phyloP scores from a whole-genome alignment of 2,888 invertebrate genomes.

The Heliconius erato region DNA sequence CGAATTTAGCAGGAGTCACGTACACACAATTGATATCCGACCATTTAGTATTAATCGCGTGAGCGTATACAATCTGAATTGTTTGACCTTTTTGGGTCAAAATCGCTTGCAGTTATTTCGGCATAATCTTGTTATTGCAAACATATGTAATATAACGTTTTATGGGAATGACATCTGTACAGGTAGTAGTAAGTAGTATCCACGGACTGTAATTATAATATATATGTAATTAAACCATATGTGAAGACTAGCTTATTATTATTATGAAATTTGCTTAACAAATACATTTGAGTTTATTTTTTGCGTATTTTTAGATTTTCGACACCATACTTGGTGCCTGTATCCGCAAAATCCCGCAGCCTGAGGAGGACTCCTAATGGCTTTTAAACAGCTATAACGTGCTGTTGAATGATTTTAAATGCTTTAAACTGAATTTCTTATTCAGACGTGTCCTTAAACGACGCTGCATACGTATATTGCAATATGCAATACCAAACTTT shows the following conservation, averaged over 20 bases:
- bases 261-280: background rate
- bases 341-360: too few species aligned
- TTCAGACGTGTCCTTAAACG: too few species aligned
- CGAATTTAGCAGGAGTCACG: constrained; percentile 56
- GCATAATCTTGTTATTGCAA: constrained; percentile 24
- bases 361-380: too few species aligned
- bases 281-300: background rate
- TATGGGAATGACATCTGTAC: constrained; percentile 15
- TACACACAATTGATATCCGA: constrained; percentile 26
- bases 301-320: background rate
- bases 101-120: constrained; percentile 34
- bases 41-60: constrained; percentile 32
- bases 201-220: constrained; percentile 4
- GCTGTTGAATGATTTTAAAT: too few species aligned
- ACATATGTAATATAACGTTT: constrained; percentile 19
- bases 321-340: too few species aligned
- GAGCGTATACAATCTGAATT: constrained; percentile 39
- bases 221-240: constrained; percentile 16
- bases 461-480: too few species aligned
- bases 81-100: constrained; percentile 26
- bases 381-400: too few species aligned
- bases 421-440: too few species aligned
- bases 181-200: background rate
- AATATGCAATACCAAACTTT: too few species aligned
- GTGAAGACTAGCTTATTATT: constrained; percentile 5